These are phyloP conservation scores for Octopus sinensis DNA, from an alignment of 1,140 invertebrate genomes.

Conservation along the genomic window DNA sequence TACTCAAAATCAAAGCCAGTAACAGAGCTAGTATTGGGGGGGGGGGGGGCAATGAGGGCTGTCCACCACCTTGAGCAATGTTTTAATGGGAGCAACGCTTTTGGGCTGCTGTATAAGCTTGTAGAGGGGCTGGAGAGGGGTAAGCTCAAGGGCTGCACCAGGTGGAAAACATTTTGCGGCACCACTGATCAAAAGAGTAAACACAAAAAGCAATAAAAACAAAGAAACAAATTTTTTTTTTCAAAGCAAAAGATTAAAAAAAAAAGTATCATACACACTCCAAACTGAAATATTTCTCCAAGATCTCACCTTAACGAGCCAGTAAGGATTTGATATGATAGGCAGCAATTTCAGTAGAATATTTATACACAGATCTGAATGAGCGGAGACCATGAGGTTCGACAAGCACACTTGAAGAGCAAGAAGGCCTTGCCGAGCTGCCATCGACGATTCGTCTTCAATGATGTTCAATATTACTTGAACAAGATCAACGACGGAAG, in stretches of 20 bases:
- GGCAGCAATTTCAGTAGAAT: conserved; percentile 67
- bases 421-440: conserved; percentile 50
- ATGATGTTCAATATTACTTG: conserved; percentile 47
- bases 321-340: conserved; percentile 75
- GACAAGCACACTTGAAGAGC: conserved; percentile 61
- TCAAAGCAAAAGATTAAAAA: conserved; percentile 5
- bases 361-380: conserved; percentile 53
- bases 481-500: conserved; percentile 37
- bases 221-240: not conserved
- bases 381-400: conserved; percentile 62
- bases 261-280: not conserved
- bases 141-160: too few species aligned
- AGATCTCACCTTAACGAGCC: conserved; percentile 74
- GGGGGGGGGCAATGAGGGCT: too few species aligned
- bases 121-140: too few species aligned
- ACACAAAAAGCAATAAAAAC: not conserved
- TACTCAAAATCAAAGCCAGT: too few species aligned
- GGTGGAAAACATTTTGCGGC: too few species aligned
- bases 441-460: conserved; percentile 54
- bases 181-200: not conserved
- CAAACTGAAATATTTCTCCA: not conserved
- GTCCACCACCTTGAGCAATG: too few species aligned
- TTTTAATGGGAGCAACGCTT: too few species aligned
- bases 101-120: too few species aligned
- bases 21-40: too few species aligned